phyloP scores from a whole-genome alignment of 2,113 vertebrate species.

The Nerophis ophidion region DNA sequence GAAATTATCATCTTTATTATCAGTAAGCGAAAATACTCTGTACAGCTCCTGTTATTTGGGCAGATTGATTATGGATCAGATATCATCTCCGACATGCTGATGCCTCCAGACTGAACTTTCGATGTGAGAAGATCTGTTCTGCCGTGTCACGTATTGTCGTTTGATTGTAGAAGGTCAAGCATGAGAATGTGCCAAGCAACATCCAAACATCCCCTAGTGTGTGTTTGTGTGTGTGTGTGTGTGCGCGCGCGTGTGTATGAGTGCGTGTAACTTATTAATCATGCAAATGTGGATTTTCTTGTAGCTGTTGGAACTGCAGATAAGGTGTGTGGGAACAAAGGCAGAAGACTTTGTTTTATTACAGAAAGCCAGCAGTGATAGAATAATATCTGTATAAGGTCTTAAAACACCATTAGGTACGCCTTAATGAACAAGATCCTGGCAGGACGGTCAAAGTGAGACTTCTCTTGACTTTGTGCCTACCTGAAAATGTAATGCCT shows the following conservation, averaged over 20 bases:
- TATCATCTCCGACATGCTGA: slow-evolving; percentile 42
- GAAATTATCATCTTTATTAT: slow-evolving; percentile 65
- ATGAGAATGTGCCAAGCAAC: slow-evolving; percentile 62
- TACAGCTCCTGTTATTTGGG: slow-evolving; percentile 57
- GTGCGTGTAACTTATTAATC: slow-evolving; percentile 72
- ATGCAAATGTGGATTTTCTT: slow-evolving; percentile 72
- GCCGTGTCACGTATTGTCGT: slow-evolving; percentile 66
- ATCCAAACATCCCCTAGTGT: slow-evolving; percentile 49
- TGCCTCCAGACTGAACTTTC: slow-evolving; percentile 45
- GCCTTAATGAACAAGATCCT: slow-evolving; percentile 58
- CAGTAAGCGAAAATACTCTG: slow-evolving; percentile 64
- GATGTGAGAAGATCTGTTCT: slow-evolving; percentile 50
- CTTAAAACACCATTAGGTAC: slow-evolving; percentile 58
- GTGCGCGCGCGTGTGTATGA: slow-evolving; percentile 49
- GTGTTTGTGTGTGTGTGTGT: slow-evolving; percentile 50
- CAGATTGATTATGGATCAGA: slow-evolving; percentile 42
- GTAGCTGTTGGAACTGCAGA: slow-evolving; percentile 64
- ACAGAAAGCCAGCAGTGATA: slow-evolving; percentile 32
- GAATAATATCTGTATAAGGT: slow-evolving; percentile 45
- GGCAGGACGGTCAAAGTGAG: slow-evolving; percentile 41
- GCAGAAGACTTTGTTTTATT: slow-evolving; percentile 42
- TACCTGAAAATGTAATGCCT: slow-evolving; percentile 60
- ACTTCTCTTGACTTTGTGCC: slow-evolving; percentile 61
- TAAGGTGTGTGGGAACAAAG: slow-evolving; percentile 17
- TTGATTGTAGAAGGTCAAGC: slow-evolving; percentile 67